phyloP scores from a whole-genome alignment of 2,888 invertebrate genomes.

The Idaea biselata region DNA sequence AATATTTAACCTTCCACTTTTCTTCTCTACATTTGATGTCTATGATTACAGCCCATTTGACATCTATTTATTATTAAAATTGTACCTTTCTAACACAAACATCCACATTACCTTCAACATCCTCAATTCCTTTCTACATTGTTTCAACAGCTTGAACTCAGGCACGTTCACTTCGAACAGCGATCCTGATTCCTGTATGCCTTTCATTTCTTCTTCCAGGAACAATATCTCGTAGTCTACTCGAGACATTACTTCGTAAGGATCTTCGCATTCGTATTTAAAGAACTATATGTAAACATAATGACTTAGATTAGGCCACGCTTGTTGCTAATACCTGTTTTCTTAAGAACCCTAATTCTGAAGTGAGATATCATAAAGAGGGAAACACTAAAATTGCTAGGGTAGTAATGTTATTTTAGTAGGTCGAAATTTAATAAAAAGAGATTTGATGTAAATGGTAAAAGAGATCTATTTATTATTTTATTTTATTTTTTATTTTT shows the following conservation, averaged over 20 bases:
- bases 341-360: too few species aligned
- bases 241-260: constrained; percentile 88
- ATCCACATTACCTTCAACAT: constrained; percentile 86
- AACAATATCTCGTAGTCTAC: constrained; percentile 88
- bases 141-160: constrained; percentile 94
- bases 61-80: too few species aligned
- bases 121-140: constrained; percentile 93
- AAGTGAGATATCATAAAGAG: too few species aligned
- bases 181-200: constrained; percentile 93
- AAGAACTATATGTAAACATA: constrained; percentile 77
- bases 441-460: too few species aligned
- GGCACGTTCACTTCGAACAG: constrained; percentile 97
- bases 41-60: too few species aligned
- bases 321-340: too few species aligned
- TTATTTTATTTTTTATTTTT: too few species aligned
- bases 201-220: constrained; percentile 92
- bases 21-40: neutral
- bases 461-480: too few species aligned
- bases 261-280: constrained; percentile 86
- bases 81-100: neutral
- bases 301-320: neutral
- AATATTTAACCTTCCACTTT: neutral
- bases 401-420: too few species aligned
- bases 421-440: too few species aligned
- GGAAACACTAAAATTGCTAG: neutral